Evolutionary conservation across 2,888 invertebrate genomes (phyloP), one percentile per base, ranked within the genome.

Genomic region (Tuta absoluta): DNA sequence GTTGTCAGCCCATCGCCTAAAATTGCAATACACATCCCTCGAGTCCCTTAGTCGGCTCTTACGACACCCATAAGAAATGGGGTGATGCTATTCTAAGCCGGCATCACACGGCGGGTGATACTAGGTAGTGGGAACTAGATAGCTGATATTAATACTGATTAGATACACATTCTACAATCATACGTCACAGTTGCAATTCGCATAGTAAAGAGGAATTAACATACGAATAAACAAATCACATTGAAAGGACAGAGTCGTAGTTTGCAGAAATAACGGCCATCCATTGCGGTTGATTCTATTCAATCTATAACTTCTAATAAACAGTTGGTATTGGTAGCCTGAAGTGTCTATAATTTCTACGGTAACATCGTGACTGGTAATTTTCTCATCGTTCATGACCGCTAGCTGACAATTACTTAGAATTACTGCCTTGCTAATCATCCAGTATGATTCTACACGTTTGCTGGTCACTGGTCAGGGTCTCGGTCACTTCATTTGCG

Each of bases 291-390:
- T 45, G 45, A 45, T 45, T 45, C 4, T 45, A 45, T 45, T 1
- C 45, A 45, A 17, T 17, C n/a, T n/a, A 17, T 45, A 45, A 4
- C 5, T 7, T 7, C 17, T 45, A 45, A 45, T 45, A 45, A 17
- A 45, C 17, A 45, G 45, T n/a, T 45, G 4, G 1, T n/a, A n/a
- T 23, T 53, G 21, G 23, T 14, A 12, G 19, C 19, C 4, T 1
- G 3, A 53, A 53, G 56, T 24, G 56, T n/a, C 28, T 56, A 56
- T 56, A 33, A 33, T 56, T 56, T 56, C 24, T 56, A 56, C 56
- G 28, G 33, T 51, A 19, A 56, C 24, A 24, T 56, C 56, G 56
- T 56, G 56, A 56, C 56, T 56, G 28, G 24, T 56, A 56, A 56
- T 56, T 56, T 56, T 14, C 56, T 33, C 33, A 28, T 56, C 56